Evolutionary conservation across 2,113 vertebrate genomes (phyloP).

Genomic region (Colius striatus): DNA sequence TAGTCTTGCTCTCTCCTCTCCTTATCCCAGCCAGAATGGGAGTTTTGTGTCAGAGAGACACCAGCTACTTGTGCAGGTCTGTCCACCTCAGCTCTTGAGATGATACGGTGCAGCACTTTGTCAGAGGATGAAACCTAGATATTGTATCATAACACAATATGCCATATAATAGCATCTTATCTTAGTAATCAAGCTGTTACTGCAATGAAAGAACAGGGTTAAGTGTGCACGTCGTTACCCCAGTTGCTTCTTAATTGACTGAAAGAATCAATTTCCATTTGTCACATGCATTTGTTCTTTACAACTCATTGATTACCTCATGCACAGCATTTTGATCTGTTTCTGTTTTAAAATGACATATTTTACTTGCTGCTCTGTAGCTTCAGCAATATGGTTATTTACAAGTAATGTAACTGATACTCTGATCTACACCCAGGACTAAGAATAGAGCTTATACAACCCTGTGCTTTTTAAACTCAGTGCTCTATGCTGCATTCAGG

Average conservation of each 20-base stretch:
- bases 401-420: neutral
- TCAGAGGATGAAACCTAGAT: neutral
- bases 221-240: neutral
- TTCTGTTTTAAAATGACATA: neutral
- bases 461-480: neutral
- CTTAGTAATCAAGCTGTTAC: neutral
- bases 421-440: neutral
- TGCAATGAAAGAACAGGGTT: neutral
- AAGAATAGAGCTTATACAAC: neutral
- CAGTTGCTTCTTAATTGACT: neutral
- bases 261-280: conserved; percentile 39
- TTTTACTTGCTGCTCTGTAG: neutral
- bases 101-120: neutral
- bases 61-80: neutral
- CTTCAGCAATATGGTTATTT: neutral
- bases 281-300: neutral
- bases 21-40: neutral
- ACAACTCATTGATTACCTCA: neutral
- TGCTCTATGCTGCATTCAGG: accelerated
- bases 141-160: neutral
- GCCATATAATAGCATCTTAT: neutral
- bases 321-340: neutral
- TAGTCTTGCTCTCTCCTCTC: neutral
- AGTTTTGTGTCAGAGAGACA: neutral
- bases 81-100: neutral